A percentile compares a stretch with the other conserved stretches of the same genome.
Conservation (phyloP, 2,797 vertebrate genomes). For the Buphagus erythrorhynchus region DNA sequence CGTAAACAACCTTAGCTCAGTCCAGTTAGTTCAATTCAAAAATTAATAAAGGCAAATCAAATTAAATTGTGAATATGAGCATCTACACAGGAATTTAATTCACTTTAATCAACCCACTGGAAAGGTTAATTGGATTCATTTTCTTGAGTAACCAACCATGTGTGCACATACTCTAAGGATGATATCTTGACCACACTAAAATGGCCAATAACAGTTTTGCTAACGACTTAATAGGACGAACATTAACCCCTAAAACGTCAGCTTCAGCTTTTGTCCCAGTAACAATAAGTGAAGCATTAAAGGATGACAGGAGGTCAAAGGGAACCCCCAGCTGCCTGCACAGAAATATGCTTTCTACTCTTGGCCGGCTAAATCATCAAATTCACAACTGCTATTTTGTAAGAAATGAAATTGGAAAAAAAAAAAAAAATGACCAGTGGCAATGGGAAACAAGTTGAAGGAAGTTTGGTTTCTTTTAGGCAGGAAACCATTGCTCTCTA, state of each 20-base stretch:
- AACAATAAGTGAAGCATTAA: background rate
- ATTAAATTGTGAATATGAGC: background rate
- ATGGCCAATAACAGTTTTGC: background rate
- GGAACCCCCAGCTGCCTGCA: background rate
- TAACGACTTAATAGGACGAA: background rate
- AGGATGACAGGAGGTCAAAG: background rate
- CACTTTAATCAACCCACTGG: background rate
- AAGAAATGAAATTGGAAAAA: background rate
- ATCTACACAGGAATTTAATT: background rate
- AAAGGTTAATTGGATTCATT: slow-evolving; percentile 35
- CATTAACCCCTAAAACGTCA: background rate
- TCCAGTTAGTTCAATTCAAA: background rate
- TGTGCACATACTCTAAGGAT: background rate
- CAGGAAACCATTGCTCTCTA: background rate
- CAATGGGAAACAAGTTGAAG: background rate
- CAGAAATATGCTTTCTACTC: background rate
- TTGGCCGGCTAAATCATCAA: background rate
- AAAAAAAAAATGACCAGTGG: background rate
- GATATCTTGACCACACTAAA: background rate
- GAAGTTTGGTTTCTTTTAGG: background rate
- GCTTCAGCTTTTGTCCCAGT: background rate
- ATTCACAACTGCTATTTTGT: background rate
- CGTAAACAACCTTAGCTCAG: rapidly evolving
- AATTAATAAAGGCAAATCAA: background rate
- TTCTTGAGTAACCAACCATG: background rate